Percentiles rank a stretch among this genome's conserved stretches.
Conservation (phyloP, 2,888 invertebrate species). For the Philonicus albiceps region DNA sequence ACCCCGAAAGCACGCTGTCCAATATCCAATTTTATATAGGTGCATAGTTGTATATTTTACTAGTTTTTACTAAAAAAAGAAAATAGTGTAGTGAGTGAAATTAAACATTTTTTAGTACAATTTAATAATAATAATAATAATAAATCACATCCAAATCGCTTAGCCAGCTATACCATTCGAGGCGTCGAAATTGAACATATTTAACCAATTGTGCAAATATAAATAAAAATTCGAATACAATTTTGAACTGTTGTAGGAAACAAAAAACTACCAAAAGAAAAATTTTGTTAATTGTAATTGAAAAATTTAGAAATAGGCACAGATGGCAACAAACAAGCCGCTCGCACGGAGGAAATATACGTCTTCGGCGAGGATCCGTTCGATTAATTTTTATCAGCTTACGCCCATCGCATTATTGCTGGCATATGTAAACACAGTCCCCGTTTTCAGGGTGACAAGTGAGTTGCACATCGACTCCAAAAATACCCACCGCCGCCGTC, state of each 20-base stretch:
- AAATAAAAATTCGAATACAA: background rate
- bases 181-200: too few species aligned
- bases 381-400: conserved; percentile 14
- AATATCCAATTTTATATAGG: too few species aligned
- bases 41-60: too few species aligned
- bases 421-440: background rate
- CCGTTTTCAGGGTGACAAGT: conserved; percentile 1
- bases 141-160: too few species aligned
- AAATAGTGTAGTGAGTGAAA: too few species aligned
- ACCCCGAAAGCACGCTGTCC: too few species aligned
- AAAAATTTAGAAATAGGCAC: background rate
- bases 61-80: too few species aligned
- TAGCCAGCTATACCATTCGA: too few species aligned
- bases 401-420: conserved; percentile 23
- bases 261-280: background rate
- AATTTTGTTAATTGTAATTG: background rate
- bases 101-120: too few species aligned
- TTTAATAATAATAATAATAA: too few species aligned
- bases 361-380: background rate
- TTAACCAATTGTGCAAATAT: too few species aligned
- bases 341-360: background rate
- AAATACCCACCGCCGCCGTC: background rate
- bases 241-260: background rate
- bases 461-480: conserved; percentile 19
- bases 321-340: background rate